A percentile compares a stretch with the other conserved stretches of the same genome.
These are phyloP conservation scores for Megalurothrips usitatus DNA, from an alignment of 2,888 invertebrate genomes.

Conservation along the genomic window DNA sequence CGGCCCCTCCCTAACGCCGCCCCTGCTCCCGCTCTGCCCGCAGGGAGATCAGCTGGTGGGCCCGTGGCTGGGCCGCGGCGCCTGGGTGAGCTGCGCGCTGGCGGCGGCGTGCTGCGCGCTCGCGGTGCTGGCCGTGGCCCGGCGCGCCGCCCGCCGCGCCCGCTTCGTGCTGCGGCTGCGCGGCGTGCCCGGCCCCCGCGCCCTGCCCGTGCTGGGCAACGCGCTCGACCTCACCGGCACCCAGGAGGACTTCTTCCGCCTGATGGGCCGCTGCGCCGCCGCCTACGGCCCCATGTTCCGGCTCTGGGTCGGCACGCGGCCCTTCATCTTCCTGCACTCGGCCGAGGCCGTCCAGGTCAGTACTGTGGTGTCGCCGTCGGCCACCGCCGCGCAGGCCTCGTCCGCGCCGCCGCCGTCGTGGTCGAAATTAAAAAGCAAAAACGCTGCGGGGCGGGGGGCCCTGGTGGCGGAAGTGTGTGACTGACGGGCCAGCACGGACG, in stretches of 20 bases:
- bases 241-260: conserved; percentile 46
- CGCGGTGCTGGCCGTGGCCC: not conserved
- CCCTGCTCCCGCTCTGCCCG: no score
- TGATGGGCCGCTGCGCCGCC: conserved; percentile 42
- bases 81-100: not conserved
- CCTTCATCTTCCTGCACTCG: conserved; percentile 45
- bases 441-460: no score
- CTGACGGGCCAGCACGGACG: no score
- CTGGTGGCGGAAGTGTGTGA: no score
- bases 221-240: conserved; percentile 44
- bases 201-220: conserved; percentile 46
- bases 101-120: not conserved
- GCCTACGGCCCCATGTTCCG: conserved; percentile 44
- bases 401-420: no score
- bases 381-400: no score
- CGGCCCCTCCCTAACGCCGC: no score
- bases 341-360: conserved; percentile 40
- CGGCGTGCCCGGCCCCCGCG: conserved; percentile 43
- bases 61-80: not conserved
- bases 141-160: conserved; percentile 2
- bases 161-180: not conserved
- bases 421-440: no score
- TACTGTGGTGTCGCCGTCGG: not conserved
- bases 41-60: not conserved
- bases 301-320: conserved; percentile 45